These are phyloP conservation scores for Alloplasta piceator DNA, from an alignment of 2,888 invertebrate genomes.

Conservation along the genomic window DNA sequence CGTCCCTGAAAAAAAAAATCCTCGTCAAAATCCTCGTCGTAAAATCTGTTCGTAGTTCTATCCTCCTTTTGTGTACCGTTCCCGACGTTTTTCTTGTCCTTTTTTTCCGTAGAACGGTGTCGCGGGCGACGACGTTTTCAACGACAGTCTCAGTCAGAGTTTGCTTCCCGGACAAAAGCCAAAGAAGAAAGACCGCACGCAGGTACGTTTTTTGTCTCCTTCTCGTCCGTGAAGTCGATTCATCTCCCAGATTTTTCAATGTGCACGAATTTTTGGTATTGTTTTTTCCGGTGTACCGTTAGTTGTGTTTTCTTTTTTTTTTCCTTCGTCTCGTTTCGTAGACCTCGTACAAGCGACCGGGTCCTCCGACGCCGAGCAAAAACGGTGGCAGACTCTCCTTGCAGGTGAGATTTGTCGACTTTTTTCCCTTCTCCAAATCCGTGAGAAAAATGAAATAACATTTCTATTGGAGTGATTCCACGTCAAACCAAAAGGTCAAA, in stretches of 20 bases:
- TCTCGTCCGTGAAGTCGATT: constrained; percentile 9
- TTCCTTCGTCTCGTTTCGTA: constrained; percentile 79
- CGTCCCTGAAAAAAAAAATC: constrained; percentile 6
- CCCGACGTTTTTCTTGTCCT: constrained; percentile 33
- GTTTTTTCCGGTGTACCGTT: constrained; percentile 1
- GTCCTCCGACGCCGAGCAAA: constrained; percentile 94
- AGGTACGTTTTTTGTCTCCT: constrained; percentile 71
- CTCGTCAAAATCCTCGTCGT: not conserved
- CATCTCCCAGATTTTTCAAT: constrained; percentile 20
- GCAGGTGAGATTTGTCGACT: constrained; percentile 84
- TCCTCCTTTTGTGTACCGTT: constrained; percentile 12
- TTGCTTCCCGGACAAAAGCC: constrained; percentile 81
- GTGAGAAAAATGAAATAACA: not conserved
- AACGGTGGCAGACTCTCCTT: constrained; percentile 90
- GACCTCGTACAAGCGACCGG: constrained; percentile 93
- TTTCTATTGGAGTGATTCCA: too few relatives aligned
- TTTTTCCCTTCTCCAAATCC: not conserved
- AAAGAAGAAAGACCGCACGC: constrained; percentile 79
- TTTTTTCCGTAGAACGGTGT: constrained; percentile 75
- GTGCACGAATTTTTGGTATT: constrained; percentile 9
- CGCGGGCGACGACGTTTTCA: constrained; percentile 77
- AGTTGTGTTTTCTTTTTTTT: constrained; percentile 48
- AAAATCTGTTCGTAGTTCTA: constrained; percentile 3
- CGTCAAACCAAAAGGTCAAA: too few relatives aligned
- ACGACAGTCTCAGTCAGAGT: constrained; percentile 82